These are phyloP conservation scores for Andrena chrysosceles DNA, from an alignment of 2,888 invertebrate species.

Conservation along the genomic window DNA sequence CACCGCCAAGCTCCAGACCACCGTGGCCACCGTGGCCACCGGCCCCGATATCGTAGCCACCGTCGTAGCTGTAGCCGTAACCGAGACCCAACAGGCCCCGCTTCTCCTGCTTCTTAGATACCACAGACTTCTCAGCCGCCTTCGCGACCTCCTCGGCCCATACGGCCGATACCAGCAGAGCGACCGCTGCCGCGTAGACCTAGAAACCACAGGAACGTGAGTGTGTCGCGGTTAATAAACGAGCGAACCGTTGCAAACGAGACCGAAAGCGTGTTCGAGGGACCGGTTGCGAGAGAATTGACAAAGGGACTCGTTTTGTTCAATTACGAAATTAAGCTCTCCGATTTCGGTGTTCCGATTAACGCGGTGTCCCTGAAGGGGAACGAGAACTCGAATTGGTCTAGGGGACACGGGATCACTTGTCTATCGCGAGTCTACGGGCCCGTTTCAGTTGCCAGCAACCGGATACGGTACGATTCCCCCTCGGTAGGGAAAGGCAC, in stretches of 20 bases:
- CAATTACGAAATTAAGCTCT: background rate
- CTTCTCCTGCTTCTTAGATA: constrained; percentile 91
- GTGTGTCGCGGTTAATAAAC: background rate
- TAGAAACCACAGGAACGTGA: constrained; percentile 81
- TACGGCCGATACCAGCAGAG: constrained; percentile 89
- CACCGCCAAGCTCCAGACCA: constrained; percentile 61
- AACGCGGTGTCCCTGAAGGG: background rate
- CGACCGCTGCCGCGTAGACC: constrained; percentile 91
- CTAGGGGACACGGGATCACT: constrained; percentile 7
- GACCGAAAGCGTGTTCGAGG: constrained; percentile 32
- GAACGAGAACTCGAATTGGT: background rate
- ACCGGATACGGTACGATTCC: constrained; percentile 8
- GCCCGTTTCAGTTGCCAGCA: constrained; percentile 1
- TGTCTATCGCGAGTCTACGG: background rate
- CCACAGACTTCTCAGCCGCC: constrained; percentile 85
- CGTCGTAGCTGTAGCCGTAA: constrained; percentile 93
- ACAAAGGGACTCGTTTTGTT: background rate
- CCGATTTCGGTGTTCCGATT: background rate
- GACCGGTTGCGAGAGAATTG: constrained; percentile 26
- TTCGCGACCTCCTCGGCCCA: constrained; percentile 88
- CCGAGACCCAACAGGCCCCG: constrained; percentile 92
- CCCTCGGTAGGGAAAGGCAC: constrained; percentile 4
- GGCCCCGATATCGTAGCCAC: constrained; percentile 91
- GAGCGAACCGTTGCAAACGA: background rate
- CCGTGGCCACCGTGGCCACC: constrained; percentile 69